A percentile compares a stretch with the other conserved stretches of the same genome.
phyloP scores from a whole-genome alignment of 2,888 invertebrate species.

The Stenoptilia bipunctidactyla region DNA sequence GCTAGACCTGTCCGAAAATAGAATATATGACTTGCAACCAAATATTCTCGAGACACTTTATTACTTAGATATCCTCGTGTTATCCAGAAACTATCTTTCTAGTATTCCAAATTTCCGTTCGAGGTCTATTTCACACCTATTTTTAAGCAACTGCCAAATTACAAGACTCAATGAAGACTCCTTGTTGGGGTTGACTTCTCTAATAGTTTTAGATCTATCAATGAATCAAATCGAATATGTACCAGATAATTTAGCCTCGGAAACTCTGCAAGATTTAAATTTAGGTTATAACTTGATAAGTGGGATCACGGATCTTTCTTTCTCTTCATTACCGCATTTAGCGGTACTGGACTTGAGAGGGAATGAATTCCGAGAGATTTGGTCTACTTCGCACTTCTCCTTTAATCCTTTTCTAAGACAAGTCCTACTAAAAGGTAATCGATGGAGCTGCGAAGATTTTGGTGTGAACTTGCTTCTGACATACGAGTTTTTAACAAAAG shows the following conservation, averaged over 20 bases:
- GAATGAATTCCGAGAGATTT: slow-evolving; percentile 76
- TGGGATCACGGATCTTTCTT: slow-evolving; percentile 71
- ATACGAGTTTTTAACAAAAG: slow-evolving; percentile 71
- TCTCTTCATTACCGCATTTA: slow-evolving; percentile 73
- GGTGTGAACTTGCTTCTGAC: slow-evolving; percentile 69
- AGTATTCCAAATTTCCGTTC: slow-evolving; percentile 69
- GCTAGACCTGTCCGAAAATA: slow-evolving; percentile 79
- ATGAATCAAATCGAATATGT: slow-evolving; percentile 75
- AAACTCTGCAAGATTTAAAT: slow-evolving; percentile 72
- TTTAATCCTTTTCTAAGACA: slow-evolving; percentile 71
- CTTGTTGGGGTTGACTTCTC: slow-evolving; percentile 66
- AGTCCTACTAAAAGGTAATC: slow-evolving; percentile 77
- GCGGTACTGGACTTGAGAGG: slow-evolving; percentile 77
- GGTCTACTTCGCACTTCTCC: slow-evolving; percentile 72
- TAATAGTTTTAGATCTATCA: slow-evolving; percentile 73
- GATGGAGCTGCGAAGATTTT: slow-evolving; percentile 81
- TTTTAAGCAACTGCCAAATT: slow-evolving; percentile 77
- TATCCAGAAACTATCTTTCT: slow-evolving; percentile 76
- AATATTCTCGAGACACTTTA: slow-evolving; percentile 69
- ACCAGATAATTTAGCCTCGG: slow-evolving; percentile 70
- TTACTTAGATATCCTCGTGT: slow-evolving; percentile 69
- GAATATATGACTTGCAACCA: slow-evolving; percentile 68
- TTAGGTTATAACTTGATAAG: slow-evolving; percentile 73
- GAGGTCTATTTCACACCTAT: slow-evolving; percentile 67
- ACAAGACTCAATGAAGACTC: slow-evolving; percentile 57